A percentile compares a stretch with the other conserved stretches of the same genome.
Evolutionary conservation across 2,888 invertebrate species (phyloP).

Genomic region (Acleris literana): DNA sequence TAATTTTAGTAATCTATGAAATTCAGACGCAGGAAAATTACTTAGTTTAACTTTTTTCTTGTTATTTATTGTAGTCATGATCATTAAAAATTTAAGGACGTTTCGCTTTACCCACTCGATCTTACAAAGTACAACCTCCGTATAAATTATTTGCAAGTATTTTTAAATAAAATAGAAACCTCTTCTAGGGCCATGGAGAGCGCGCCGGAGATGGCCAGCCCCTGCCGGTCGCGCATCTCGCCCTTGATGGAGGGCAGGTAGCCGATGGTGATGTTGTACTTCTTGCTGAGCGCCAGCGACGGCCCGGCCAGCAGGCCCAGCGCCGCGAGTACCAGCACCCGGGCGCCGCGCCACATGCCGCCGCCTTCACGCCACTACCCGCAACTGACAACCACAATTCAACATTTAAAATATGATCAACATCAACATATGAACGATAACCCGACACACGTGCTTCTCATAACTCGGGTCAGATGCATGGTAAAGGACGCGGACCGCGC

Average conservation of each 20-base stretch:
- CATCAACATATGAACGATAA: conserved; percentile 1
- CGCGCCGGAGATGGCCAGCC: conserved; percentile 95
- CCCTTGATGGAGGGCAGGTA: conserved; percentile 93
- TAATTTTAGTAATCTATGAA: too few relatives aligned
- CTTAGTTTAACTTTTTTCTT: neutral
- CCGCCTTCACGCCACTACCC: conserved; percentile 74
- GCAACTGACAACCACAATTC: conserved; percentile 54
- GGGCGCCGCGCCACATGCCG: conserved; percentile 86
- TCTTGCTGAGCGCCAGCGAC: conserved; percentile 71
- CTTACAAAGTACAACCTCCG: too few relatives aligned
- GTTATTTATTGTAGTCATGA: too few relatives aligned
- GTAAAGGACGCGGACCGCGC: conserved; percentile 16
- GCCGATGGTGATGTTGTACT: conserved; percentile 88
- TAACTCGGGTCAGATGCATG: conserved; percentile 22
- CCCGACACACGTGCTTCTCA: neutral
- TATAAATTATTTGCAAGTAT: neutral
- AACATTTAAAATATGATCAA: neutral
- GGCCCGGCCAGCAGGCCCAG: conserved; percentile 83
- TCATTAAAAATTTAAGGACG: too few relatives aligned
- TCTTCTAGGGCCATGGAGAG: conserved; percentile 94
- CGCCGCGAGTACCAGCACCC: conserved; percentile 86
- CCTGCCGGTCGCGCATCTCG: conserved; percentile 90
- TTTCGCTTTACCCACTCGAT: too few relatives aligned
- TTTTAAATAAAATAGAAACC: conserved; percentile 73
- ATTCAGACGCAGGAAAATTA: too few relatives aligned